phyloP scores from a whole-genome alignment of 1,140 invertebrate species.

The Onthophagus taurus region DNA sequence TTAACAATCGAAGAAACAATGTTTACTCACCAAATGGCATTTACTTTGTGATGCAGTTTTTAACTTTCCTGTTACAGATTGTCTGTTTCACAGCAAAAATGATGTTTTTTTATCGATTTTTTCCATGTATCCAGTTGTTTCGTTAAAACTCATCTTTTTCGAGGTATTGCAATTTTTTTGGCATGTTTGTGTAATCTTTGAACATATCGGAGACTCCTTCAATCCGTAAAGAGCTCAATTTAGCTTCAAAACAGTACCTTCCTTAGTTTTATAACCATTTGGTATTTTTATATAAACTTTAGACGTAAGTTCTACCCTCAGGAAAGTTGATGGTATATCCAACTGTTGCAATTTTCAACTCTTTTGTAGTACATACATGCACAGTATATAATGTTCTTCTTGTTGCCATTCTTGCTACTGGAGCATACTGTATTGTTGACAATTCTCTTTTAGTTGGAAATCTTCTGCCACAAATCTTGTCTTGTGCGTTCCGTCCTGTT shows the following conservation, averaged over 20 bases:
- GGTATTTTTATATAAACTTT: constrained; percentile 37
- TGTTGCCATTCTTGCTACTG: constrained; percentile 28
- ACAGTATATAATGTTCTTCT: constrained; percentile 20
- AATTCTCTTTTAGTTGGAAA: constrained; percentile 32
- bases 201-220: constrained; percentile 29
- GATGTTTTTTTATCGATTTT: no score
- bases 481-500: constrained; percentile 13
- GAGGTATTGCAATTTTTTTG: no score
- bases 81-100: no score
- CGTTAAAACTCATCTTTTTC: no score
- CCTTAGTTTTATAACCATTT: constrained; percentile 27
- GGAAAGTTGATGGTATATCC: constrained; percentile 35
- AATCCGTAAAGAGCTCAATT: constrained; percentile 29
- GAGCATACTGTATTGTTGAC: constrained; percentile 35
- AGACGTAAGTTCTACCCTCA: constrained; percentile 37
- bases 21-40: no score
- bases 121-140: no score
- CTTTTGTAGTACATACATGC: no score
- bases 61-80: no score
- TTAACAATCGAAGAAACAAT: no score
- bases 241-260: constrained; percentile 2
- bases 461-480: constrained; percentile 35
- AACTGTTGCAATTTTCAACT: no score
- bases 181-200: no score
- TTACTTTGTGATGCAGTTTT: no score